Conservation (phyloP, 1,140 invertebrate genomes). For the Drosophila ambigua region DNA sequence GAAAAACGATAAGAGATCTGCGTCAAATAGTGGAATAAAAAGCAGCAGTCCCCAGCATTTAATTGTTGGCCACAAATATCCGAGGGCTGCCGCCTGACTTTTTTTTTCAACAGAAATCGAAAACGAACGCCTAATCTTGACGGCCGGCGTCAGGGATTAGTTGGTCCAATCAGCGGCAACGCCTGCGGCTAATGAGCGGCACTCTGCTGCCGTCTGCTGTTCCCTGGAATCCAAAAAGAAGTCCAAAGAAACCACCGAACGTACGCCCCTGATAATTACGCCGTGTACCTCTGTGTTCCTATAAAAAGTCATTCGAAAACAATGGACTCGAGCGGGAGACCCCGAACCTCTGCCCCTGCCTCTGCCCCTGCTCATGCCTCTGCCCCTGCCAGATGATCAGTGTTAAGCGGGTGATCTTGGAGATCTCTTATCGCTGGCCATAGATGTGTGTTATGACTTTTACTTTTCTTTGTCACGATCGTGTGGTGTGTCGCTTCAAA, state of each 20-base stretch:
- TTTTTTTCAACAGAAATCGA: slow-evolving; percentile 61
- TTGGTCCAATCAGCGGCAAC: slow-evolving; percentile 79
- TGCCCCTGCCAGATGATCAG: slow-evolving; percentile 44
- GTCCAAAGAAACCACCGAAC: slow-evolving; percentile 20
- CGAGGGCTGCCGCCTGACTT: slow-evolving; percentile 56
- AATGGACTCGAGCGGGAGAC: slow-evolving; percentile 1
- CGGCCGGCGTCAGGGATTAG: slow-evolving; percentile 47
- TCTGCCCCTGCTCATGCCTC: no score
- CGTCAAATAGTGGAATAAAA: slow-evolving; percentile 42
- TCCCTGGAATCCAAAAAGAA: slow-evolving; percentile 57
- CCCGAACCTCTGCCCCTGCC: no score
- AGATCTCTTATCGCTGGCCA: slow-evolving; percentile 49
- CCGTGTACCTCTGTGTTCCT: slow-evolving; percentile 29
- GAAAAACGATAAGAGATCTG: slow-evolving; percentile 73
- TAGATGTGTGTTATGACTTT: slow-evolving; percentile 75
- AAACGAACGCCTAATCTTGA: slow-evolving; percentile 63
- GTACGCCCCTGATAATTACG: slow-evolving; percentile 70
- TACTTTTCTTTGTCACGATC: slow-evolving; percentile 76
- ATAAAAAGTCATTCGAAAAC: slow-evolving; percentile 69
- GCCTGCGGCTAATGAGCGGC: slow-evolving; percentile 77
- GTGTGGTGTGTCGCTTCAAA: slow-evolving; percentile 56
- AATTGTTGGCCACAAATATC: slow-evolving; percentile 48
- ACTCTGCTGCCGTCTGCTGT: slow-evolving; percentile 40
- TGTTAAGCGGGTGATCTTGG: slow-evolving; percentile 49
- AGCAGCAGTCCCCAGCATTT: slow-evolving; percentile 26